phyloP scores from a whole-genome alignment of 35 echinoderm and acorn worm species.

The Ophioderma brevispina region DNA sequence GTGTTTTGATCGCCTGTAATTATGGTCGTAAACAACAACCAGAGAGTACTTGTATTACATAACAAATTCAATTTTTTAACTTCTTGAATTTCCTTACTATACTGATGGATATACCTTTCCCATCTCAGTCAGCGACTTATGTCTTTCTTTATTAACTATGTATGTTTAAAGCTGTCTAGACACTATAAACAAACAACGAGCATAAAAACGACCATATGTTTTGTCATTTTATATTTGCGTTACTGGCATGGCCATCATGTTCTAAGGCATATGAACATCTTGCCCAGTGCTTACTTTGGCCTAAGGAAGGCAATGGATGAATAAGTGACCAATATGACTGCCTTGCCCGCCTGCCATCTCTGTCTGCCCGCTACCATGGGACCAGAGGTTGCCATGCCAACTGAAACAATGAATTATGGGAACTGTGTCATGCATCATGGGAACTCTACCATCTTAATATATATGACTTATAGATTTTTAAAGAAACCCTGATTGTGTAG shows the following conservation, averaged over 20 bases:
- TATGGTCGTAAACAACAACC: too few relatives aligned
- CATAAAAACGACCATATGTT: background rate
- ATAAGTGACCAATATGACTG: background rate
- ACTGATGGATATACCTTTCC: too few relatives aligned
- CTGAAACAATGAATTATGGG: background rate
- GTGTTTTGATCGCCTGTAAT: too few relatives aligned
- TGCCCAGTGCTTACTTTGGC: background rate
- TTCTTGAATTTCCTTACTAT: too few relatives aligned
- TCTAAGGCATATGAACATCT: background rate
- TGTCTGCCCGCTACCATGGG: background rate
- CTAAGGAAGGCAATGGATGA: background rate
- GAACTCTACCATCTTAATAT: too few relatives aligned
- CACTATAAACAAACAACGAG: background rate
- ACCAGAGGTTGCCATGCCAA: slow-evolving; percentile 2
- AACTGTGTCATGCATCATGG: background rate
- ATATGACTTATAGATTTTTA: too few relatives aligned
- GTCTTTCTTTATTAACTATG: background rate
- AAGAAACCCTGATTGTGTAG: too few relatives aligned
- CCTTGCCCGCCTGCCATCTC: too few relatives aligned
- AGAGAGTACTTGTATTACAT: too few relatives aligned
- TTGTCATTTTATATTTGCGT: background rate
- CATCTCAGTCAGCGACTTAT: background rate
- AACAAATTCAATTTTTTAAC: too few relatives aligned
- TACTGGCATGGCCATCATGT: background rate
- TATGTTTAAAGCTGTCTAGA: too few relatives aligned